A percentile compares a stretch with the other conserved stretches of the same genome.
Evolutionary conservation across 2,797 vertebrate species (phyloP).

Genomic region (Pseudotriccus pelzelni): DNA sequence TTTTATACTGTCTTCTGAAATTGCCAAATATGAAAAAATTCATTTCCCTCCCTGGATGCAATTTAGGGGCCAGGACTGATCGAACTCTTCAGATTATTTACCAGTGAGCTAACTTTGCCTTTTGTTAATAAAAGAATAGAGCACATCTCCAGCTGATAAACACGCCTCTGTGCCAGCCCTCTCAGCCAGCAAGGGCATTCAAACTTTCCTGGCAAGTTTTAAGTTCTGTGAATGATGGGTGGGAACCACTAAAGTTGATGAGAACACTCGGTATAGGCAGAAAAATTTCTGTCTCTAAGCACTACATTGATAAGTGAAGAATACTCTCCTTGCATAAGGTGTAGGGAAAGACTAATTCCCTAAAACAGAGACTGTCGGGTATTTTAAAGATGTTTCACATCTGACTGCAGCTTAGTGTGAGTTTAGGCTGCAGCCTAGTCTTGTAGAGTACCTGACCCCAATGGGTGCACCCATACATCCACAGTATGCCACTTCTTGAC

Average conservation of each 20-base stretch:
- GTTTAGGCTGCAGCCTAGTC: background rate
- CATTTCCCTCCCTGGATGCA: background rate
- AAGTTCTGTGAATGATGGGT: background rate
- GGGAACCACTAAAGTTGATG: background rate
- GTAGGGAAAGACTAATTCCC: background rate
- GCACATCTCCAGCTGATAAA: background rate
- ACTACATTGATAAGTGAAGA: background rate
- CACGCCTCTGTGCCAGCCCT: background rate
- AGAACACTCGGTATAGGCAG: background rate
- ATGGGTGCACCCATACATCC: background rate
- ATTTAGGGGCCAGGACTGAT: background rate
- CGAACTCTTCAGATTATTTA: background rate
- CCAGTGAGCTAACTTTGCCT: background rate
- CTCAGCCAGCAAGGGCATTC: background rate
- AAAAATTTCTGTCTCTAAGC: background rate
- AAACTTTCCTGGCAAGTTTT: background rate
- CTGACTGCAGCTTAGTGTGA: background rate
- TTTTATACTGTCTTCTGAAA: background rate
- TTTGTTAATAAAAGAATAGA: background rate
- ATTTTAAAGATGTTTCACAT: background rate
- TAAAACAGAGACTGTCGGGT: background rate
- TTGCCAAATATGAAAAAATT: constrained; percentile 17
- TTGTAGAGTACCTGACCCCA: background rate
- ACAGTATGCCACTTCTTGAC: background rate
- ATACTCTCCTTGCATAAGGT: background rate